Evolutionary conservation across 2,113 vertebrate genomes (phyloP).

Genomic region (Pangasianodon hypophthalmus): DNA sequence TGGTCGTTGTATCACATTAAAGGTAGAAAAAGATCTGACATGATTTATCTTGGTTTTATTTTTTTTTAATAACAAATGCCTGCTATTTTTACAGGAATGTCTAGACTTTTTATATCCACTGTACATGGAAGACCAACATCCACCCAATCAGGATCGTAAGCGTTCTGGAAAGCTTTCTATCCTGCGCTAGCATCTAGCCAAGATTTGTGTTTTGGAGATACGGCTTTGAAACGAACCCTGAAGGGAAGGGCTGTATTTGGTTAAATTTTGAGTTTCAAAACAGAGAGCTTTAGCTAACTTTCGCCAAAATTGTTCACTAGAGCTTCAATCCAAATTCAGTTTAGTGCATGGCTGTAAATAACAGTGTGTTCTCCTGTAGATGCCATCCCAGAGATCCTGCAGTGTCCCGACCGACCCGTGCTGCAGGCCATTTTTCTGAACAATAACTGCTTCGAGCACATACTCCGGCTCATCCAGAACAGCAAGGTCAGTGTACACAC

Average conservation of each 20-base stretch:
- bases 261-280: slow-evolving; percentile 18
- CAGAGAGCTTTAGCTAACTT: not conserved
- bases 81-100: not conserved
- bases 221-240: not conserved
- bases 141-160: not conserved
- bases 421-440: slow-evolving; percentile 94
- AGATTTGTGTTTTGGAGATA: not conserved
- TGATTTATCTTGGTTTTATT: not conserved
- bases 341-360: not conserved
- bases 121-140: not conserved
- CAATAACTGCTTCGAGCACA: slow-evolving; percentile 99
- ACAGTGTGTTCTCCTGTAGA: slow-evolving; percentile 67
- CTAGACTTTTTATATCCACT: not conserved
- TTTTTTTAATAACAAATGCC: not conserved
- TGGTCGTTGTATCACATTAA: not conserved
- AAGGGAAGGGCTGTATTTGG: slow-evolving; percentile 9
- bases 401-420: slow-evolving; percentile 87
- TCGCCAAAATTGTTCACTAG: not conserved
- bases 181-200: not conserved
- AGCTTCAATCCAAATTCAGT: not conserved
- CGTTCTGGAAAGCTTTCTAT: not conserved
- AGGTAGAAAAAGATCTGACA: not conserved
- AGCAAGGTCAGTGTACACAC: slow-evolving; percentile 84
- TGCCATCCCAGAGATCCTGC: slow-evolving; percentile 90
- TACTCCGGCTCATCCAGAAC: slow-evolving; percentile 94